These are phyloP conservation scores for Imbricaverruca yamaguchii DNA, from an alignment of 2,888 invertebrate species.

Conservation along the genomic window DNA sequence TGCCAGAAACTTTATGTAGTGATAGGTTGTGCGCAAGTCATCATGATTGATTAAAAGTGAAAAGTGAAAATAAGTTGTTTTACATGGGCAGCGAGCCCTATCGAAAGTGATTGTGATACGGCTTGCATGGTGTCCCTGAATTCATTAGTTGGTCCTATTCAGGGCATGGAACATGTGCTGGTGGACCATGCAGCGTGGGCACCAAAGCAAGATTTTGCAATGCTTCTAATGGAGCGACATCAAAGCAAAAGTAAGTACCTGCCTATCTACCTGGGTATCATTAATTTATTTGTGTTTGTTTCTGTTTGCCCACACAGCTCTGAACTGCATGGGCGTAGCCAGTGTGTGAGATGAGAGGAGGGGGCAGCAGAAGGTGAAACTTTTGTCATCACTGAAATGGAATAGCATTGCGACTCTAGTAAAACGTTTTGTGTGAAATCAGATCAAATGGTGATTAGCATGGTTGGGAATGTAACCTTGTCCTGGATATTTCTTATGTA, in stretches of 20 bases:
- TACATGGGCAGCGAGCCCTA: not conserved
- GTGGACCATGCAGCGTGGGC: not conserved
- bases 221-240: conserved; percentile 15
- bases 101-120: not conserved
- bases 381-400: too few relatives aligned
- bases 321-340: too few relatives aligned
- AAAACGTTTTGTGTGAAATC: too few relatives aligned
- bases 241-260: not conserved
- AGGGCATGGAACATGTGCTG: conserved; percentile 8
- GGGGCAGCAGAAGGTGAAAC: too few relatives aligned
- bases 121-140: conserved; percentile 5
- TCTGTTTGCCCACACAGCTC: too few relatives aligned
- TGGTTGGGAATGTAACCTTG: too few relatives aligned
- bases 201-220: conserved; percentile 11
- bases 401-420: too few relatives aligned
- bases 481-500: too few relatives aligned
- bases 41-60: not conserved
- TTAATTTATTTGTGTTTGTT: too few relatives aligned
- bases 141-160: not conserved
- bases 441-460: too few relatives aligned
- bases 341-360: too few relatives aligned
- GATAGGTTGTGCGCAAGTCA: not conserved
- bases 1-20: not conserved
- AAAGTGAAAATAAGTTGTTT: not conserved
- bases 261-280: too few relatives aligned